Conservation (phyloP, 2,888 invertebrate genomes). For the Campopleginae sp. region DNA sequence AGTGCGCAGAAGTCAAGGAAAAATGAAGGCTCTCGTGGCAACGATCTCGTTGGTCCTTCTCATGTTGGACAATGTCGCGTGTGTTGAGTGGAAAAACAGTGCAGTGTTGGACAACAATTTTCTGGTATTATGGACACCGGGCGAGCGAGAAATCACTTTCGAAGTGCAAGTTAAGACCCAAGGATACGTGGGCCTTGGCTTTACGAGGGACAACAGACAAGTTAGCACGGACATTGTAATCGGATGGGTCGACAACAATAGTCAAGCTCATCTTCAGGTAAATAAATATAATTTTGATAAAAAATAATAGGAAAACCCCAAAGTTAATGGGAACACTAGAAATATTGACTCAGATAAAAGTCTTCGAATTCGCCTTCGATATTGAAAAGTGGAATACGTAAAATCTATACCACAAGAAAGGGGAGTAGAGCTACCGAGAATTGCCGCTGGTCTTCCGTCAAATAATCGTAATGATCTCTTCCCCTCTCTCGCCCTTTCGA, state of each 20-base stretch:
- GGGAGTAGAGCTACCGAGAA: slow-evolving; percentile 52
- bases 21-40: slow-evolving; percentile 79
- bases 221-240: slow-evolving; percentile 94
- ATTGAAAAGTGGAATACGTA: not conserved
- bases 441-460: slow-evolving; percentile 65
- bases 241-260: slow-evolving; percentile 93
- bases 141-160: slow-evolving; percentile 91
- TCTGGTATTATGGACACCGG: slow-evolving; percentile 90
- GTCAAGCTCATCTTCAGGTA: slow-evolving; percentile 92
- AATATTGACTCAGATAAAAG: not conserved
- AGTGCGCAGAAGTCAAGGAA: slow-evolving; percentile 66
- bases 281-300: slow-evolving; percentile 82
- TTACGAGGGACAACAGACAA: slow-evolving; percentile 92
- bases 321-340: not conserved
- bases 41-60: slow-evolving; percentile 73
- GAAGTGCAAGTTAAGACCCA: slow-evolving; percentile 93
- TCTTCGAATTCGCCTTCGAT: not conserved
- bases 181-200: slow-evolving; percentile 95
- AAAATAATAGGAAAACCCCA: not conserved
- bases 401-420: not conserved
- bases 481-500: slow-evolving; percentile 31
- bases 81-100: slow-evolving; percentile 86
- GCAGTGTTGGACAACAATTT: slow-evolving; percentile 86
- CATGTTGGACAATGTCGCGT: slow-evolving; percentile 72
- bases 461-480: slow-evolving; percentile 71